Evolutionary conservation across 2,888 invertebrate species (phyloP), one percentile per base, ranked within the genome.

Genomic region (Pristionchus fissidentatus): DNA sequence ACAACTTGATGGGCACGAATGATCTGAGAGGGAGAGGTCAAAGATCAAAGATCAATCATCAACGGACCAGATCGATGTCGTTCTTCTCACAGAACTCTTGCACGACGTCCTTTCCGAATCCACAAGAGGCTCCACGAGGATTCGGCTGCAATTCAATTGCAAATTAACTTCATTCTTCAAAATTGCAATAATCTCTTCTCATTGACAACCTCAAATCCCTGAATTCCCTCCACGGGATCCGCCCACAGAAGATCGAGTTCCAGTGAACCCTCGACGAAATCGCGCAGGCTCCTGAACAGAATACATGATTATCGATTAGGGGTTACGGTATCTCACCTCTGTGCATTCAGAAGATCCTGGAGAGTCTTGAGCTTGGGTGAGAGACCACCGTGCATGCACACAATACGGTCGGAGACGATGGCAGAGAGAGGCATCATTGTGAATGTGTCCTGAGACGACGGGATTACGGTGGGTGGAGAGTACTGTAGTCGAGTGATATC

Each of bases 1-100:
- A 86, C 86, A 19, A 93, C 93, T 92, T 94, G 94, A 88, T 94
- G 94, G 10, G 94, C 94, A 83, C 94, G 90, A 15, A 93, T 94
- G 84, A 94, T 93, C 85, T 83, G 77, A 35, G 46, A 7, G n/a
- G 22, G 46, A 57, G 29, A 26, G 57, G 29, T 57, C 57, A 57
- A 57, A 57, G 57, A 7, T 57, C 57, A 57, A 26, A 26, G 35
- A 62, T 15, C 62, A 62, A 35, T 32, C 32, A 62, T 35, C 62
- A 35, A 57, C 57, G 3, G 8, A 57, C 57, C 57, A 57, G 57
- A 29, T 57, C 57, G 57, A 57, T 57, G 57, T 57, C 57, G 57
- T 57, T 57, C 57, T 57, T 57, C 57, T 57, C 57, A 29, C 57
- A 57, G n/a, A 57, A 57, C 57, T 57, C 57, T 29, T 57, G 57